Evolutionary conservation across 2,888 invertebrate species (phyloP).

Genomic region (Dromius quadrimaculatus): DNA sequence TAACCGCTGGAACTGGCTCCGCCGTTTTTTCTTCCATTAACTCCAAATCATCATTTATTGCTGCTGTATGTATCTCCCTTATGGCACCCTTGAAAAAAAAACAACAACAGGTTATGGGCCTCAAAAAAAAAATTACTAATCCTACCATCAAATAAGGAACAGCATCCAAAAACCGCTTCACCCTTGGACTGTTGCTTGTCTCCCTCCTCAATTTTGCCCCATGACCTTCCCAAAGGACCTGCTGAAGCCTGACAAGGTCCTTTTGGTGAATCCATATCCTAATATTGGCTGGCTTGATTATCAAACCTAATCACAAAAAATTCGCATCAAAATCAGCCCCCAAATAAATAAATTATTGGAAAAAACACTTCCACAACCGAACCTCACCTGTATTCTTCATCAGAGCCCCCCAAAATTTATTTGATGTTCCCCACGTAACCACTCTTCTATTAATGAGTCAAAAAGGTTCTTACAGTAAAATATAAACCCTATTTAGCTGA

Average conservation of each 20-base stretch:
- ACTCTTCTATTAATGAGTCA: too few relatives aligned
- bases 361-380: too few relatives aligned
- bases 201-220: conserved; percentile 86
- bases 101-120: conserved; percentile 17
- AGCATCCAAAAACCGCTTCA: conserved; percentile 89
- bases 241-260: conserved; percentile 87
- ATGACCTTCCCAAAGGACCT: conserved; percentile 91
- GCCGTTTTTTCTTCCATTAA: conserved; percentile 75
- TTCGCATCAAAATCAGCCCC: too few relatives aligned
- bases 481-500: too few relatives aligned
- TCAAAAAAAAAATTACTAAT: neutral
- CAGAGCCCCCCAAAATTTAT: too few relatives aligned
- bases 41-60: conserved; percentile 82
- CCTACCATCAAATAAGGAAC: conserved; percentile 93
- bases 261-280: conserved; percentile 96
- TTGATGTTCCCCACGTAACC: too few relatives aligned
- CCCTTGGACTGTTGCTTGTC: conserved; percentile 85
- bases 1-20: conserved; percentile 77
- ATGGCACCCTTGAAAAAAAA: conserved; percentile 76
- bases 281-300: conserved; percentile 88
- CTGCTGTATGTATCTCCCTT: conserved; percentile 83
- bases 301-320: conserved; percentile 80
- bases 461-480: too few relatives aligned
- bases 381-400: too few relatives aligned
- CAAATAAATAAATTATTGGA: too few relatives aligned